Conservation (phyloP, 2,888 invertebrate genomes). For the Dicycla oo region DNA sequence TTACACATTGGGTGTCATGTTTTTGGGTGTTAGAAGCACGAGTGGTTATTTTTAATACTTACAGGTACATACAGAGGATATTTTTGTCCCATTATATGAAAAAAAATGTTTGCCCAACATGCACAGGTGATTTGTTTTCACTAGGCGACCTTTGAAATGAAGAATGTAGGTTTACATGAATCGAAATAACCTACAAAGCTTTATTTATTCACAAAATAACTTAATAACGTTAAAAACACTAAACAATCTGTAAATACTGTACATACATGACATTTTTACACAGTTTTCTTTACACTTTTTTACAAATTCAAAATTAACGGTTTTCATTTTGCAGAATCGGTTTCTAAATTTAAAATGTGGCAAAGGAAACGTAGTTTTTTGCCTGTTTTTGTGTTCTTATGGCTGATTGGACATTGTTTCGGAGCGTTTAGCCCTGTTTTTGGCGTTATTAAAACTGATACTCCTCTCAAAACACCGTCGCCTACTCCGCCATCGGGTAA, state of each 20-base stretch:
- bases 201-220: slow-evolving; percentile 13
- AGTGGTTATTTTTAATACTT: slow-evolving; percentile 52
- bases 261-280: slow-evolving; percentile 47
- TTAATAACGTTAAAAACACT: slow-evolving; percentile 61
- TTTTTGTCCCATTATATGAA: slow-evolving; percentile 70
- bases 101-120: slow-evolving; percentile 66
- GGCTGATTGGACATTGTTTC: slow-evolving; percentile 65
- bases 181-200: slow-evolving; percentile 31
- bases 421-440: slow-evolving; percentile 75
- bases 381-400: slow-evolving; percentile 49
- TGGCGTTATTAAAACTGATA: slow-evolving; percentile 72
- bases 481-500: slow-evolving; percentile 76
- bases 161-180: slow-evolving; percentile 28
- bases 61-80: slow-evolving; percentile 61
- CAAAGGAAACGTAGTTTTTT: slow-evolving; percentile 32
- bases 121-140: slow-evolving; percentile 41
- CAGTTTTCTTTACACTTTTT: slow-evolving; percentile 15
- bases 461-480: slow-evolving; percentile 66
- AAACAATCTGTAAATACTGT: slow-evolving; percentile 54
- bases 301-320: slow-evolving; percentile 46
- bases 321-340: slow-evolving; percentile 38
- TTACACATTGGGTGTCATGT: slow-evolving; percentile 50
- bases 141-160: slow-evolving; percentile 30
- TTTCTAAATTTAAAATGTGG: slow-evolving; percentile 48
- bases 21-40: slow-evolving; percentile 54